Evolutionary conservation across 2,888 invertebrate species (phyloP), one percentile per base, ranked within the genome.

Genomic region (Venusia cambrica): DNA sequence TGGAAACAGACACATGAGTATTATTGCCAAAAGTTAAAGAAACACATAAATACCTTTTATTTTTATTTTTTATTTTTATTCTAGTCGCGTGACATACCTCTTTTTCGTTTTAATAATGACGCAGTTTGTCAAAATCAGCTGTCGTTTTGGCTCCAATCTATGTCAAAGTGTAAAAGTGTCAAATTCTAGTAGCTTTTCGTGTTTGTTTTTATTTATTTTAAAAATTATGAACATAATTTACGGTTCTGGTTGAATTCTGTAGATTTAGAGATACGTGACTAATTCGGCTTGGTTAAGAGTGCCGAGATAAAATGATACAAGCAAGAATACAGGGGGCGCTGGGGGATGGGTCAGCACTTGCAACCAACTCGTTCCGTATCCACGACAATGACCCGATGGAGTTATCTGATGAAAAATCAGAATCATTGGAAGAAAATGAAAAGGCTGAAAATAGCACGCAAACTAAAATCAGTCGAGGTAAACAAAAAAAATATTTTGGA

Each of bases 401-500:
- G 2, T 5, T 6, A 0, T 33, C 32, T n/a, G 33, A 46, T 14
- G 32, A 49, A n/a, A 55, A 61, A 4, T 48, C 45, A 1, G 48
- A 58, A 2, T 35, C 36, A 5, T 39, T 24, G 25, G 51, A 17
- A 39, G 26, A 42, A 2, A 45, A 37, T 4, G 31, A 35, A 10
- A 55, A 38, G 29, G 31, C 54, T 4, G 64, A 70, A 12, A 70
- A 56, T 35, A 50, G 65, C 17, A 77, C 76, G 3, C 79, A 80
- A 45, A 77, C 75, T 4, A 45, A 35, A 38, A 14, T 36, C 2
- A 21, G 27, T 20, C 22, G 19, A 8, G 32, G 26, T 15, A 49
- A 39, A 39, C 38, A 48, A 2, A 16, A 5, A 16, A 4, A n/a
- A n/a, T n/a, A n/a, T n/a, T n/a, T n/a, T n/a, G n/a, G n/a, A n/a